Base-by-base conservation (phyloP, 2,113 vertebrate genomes). In the Lasiurus cinereus region DNA sequence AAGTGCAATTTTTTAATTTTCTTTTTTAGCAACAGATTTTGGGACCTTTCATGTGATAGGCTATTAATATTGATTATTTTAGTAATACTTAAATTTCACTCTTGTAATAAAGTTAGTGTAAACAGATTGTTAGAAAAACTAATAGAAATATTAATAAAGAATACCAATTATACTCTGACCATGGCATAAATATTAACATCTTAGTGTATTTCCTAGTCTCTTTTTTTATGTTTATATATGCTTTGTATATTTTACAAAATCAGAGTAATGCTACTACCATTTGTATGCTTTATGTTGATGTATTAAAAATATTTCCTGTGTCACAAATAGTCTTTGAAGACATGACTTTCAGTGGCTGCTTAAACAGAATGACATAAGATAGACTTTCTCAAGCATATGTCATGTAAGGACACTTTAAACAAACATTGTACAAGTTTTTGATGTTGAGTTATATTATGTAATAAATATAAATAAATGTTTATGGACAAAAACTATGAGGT, bases 391-490 rank as follows among this genome's bases (percentile, higher is more conserved):
- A 84, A 50, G 66, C 14, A 33, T 79, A 22, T 74, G 66, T 54
- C 79, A 70, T 70, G 4, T 77, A 89, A 90, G 27, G 31, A 64
- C 21, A 90, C 24, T 92, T 90, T 80, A 85, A 56, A 83, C 27
- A 54, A 52, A 31, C 27, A 33, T 89, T 84, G 59, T 83, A 84
- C 2, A 69, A 6, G 5, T 52, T 70, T 70, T 93, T 70, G 18
- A 31, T 88, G 43, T 66, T 93, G 46, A 93, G 54, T 88, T 73
- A 93, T 85, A 90, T 73, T 92, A 80, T 74, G 88, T 91, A 66
- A 89, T n/a, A n/a, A n/a, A n/a, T n/a, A n/a, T n/a, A n/a, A n/a
- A n/a, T n/a, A 95, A 66, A 66, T 88, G 8, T 93, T 9, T 67
- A 62, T 91, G 89, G 92, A 54, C 29, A 84, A 85, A 70, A 91